These are phyloP conservation scores for Gallirallus australis DNA, from an alignment of 2,797 vertebrate species.

Conservation along the genomic window DNA sequence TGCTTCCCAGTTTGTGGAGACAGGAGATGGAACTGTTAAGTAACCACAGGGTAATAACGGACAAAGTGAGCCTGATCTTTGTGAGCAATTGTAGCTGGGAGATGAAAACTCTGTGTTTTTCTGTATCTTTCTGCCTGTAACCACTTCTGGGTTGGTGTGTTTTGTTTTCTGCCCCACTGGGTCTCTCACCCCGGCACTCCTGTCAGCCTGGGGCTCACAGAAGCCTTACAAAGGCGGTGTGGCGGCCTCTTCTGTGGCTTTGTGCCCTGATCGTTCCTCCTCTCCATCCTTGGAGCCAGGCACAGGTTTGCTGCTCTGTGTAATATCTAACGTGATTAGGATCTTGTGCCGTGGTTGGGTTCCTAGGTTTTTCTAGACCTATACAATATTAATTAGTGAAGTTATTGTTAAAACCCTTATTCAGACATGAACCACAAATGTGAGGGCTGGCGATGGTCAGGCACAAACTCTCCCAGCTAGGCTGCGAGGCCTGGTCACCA, in stretches of 20 bases:
- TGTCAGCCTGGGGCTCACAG: not conserved
- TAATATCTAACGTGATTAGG: fast-evolving
- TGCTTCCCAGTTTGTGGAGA: not conserved
- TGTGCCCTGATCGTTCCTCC: not conserved
- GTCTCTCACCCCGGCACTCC: fast-evolving
- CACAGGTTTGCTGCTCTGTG: not conserved
- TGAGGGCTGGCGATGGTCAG: not conserved
- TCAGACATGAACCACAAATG: not conserved
- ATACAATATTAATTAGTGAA: not conserved
- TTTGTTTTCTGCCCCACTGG: not conserved
- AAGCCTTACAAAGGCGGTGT: not conserved
- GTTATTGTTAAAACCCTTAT: not conserved
- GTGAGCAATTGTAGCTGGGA: not conserved
- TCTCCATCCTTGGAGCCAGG: not conserved
- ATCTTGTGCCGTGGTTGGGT: not conserved
- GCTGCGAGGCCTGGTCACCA: not conserved
- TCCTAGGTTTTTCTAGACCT: not conserved
- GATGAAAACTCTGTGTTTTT: not conserved
- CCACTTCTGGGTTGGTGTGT: not conserved
- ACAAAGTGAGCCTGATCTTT: not conserved
- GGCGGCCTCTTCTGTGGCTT: not conserved
- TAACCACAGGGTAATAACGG: not conserved
- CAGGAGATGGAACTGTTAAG: not conserved
- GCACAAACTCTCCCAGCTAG: not conserved
- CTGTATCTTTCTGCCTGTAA: not conserved